phyloP scores from a whole-genome alignment of 2,113 vertebrate species.

The Phoenicopterus ruber region DNA sequence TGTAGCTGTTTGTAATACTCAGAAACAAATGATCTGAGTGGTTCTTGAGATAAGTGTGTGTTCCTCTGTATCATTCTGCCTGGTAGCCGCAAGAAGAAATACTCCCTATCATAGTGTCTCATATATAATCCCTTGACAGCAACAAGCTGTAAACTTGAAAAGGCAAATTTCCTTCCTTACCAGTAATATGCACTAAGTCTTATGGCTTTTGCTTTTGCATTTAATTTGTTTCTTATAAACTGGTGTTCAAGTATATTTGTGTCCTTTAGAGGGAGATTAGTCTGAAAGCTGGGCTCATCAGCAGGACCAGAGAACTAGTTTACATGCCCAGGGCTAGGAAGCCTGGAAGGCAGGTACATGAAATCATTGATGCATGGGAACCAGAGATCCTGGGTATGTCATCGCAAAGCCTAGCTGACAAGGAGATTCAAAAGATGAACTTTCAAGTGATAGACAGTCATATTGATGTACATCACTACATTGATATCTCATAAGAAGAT shows the following conservation, averaged over 20 bases:
- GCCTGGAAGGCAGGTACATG: constrained; percentile 25
- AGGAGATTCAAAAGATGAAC: constrained; percentile 30
- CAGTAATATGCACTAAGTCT: not conserved
- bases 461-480: not conserved
- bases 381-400: constrained; percentile 26
- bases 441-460: constrained; percentile 40
- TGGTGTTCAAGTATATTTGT: not conserved
- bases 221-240: not conserved
- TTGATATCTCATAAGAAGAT: constrained; percentile 28
- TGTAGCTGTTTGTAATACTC: not conserved
- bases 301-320: not conserved
- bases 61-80: not conserved
- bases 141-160: not conserved
- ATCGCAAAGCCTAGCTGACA: constrained; percentile 57
- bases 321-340: not conserved
- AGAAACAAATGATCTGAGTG: not conserved
- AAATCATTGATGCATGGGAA: constrained; percentile 39
- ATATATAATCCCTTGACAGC: not conserved
- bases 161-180: not conserved
- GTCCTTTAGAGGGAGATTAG: not conserved
- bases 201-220: not conserved
- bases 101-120: not conserved
- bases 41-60: not conserved
- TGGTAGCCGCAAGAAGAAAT: not conserved
- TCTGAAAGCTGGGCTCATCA: not conserved